A percentile compares a stretch with the other conserved stretches of the same genome.
These are phyloP conservation scores for Ophion ventricosus DNA, from an alignment of 2,888 invertebrate species.

Conservation along the genomic window DNA sequence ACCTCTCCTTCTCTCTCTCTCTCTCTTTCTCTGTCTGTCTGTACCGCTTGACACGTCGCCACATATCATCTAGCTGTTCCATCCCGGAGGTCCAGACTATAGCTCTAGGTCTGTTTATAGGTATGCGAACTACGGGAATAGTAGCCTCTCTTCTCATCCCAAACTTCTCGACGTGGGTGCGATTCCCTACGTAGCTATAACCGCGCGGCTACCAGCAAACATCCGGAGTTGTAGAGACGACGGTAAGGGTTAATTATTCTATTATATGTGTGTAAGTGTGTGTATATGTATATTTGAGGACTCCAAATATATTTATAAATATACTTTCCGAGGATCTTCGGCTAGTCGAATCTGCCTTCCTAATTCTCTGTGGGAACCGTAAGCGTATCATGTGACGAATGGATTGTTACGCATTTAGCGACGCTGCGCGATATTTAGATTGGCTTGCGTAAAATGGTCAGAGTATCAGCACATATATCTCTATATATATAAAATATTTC, in stretches of 20 bases:
- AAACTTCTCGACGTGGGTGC: conserved; percentile 21
- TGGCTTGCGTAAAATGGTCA: neutral
- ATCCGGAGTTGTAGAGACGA: neutral
- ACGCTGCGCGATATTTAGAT: neutral
- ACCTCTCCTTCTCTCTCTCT: conserved; percentile 45
- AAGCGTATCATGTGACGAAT: too few relatives aligned
- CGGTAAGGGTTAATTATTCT: neutral
- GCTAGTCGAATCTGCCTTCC: neutral
- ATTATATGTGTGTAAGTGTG: too few relatives aligned
- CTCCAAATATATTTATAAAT: too few relatives aligned
- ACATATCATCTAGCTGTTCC: conserved; percentile 40
- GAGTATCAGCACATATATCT: too few relatives aligned
- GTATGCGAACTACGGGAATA: conserved; percentile 56
- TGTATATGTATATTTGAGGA: too few relatives aligned
- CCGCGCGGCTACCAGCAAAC: conserved; percentile 17
- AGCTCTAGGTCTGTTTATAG: conserved; percentile 36
- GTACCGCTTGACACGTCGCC: conserved; percentile 17
- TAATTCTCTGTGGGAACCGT: neutral
- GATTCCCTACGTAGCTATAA: conserved; percentile 30
- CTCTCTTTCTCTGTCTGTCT: conserved; percentile 42
- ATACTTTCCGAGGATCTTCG: too few relatives aligned
- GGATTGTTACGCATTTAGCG: neutral
- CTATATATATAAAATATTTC: too few relatives aligned
- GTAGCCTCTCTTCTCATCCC: conserved; percentile 18
- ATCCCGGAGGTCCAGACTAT: conserved; percentile 35